phyloP scores from a whole-genome alignment of 1,140 invertebrate genomes.

The Drosophila funebris region DNA sequence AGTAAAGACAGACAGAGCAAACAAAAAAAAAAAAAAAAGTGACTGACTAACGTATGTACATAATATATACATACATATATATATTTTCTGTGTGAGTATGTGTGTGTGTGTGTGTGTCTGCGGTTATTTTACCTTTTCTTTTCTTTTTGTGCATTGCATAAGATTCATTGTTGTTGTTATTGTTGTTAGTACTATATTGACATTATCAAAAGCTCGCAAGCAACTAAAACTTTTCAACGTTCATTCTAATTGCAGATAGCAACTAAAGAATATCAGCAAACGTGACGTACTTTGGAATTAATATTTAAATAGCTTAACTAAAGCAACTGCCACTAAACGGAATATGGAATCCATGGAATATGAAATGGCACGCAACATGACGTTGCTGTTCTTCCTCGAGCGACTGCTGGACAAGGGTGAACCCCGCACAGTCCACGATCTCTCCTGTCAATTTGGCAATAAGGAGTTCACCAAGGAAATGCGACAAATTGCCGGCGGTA shows the following conservation, averaged over 20 bases:
- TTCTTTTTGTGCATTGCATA: constrained; percentile 63
- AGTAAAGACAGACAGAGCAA: constrained; percentile 48
- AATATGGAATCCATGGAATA: constrained; percentile 96
- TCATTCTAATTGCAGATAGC: constrained; percentile 56
- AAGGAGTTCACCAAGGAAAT: constrained; percentile 98
- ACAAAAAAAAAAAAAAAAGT: constrained; percentile 33
- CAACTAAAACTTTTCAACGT: constrained; percentile 5
- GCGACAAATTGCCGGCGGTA: constrained; percentile 96
- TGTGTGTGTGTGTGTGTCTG: constrained; percentile 19
- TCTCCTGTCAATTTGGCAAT: constrained; percentile 98
- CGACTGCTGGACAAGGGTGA: constrained; percentile 96
- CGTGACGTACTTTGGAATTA: constrained; percentile 55
- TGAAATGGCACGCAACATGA: constrained; percentile 96
- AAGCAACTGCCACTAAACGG: constrained; percentile 10
- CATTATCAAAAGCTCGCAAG: constrained; percentile 9
- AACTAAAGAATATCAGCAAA: constrained; percentile 19
- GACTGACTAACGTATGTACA: constrained; percentile 40
- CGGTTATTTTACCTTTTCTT: constrained; percentile 17
- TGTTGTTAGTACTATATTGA: constrained; percentile 19
- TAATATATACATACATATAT: constrained; percentile 31
- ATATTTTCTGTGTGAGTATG: not conserved
- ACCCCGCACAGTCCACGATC: constrained; percentile 96
- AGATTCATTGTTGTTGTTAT: constrained; percentile 45
- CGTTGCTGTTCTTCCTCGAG: constrained; percentile 97
- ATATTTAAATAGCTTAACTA: constrained; percentile 53